Conservation (phyloP, 2,888 invertebrate species). For the Limnephilus marmoratus region DNA sequence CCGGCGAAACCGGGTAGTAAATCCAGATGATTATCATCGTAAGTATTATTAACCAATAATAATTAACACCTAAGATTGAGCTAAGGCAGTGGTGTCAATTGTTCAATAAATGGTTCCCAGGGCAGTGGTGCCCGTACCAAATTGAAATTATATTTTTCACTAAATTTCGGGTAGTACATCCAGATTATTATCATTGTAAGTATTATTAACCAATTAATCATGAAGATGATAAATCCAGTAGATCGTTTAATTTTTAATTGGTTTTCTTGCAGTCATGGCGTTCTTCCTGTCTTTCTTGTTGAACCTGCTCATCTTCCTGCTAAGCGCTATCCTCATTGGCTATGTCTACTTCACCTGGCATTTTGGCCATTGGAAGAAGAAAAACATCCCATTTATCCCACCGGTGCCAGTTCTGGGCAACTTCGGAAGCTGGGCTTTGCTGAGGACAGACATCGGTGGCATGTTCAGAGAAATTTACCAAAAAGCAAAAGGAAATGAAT, state of each 20-base stretch:
- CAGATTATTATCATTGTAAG: no score
- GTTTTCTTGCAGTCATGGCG: constrained; percentile 47
- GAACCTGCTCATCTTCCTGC: background rate
- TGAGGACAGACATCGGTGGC: constrained; percentile 60
- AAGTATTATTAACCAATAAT: background rate
- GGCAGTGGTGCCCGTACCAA: no score
- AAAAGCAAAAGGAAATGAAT: constrained; percentile 53
- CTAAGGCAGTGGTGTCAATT: no score
- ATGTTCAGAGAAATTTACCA: constrained; percentile 65
- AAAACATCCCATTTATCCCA: constrained; percentile 68
- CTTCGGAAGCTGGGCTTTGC: constrained; percentile 65
- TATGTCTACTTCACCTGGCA: constrained; percentile 64
- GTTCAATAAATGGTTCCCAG: no score
- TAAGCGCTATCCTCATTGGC: background rate
- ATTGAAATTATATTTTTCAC: no score
- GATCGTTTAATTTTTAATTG: background rate
- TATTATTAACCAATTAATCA: background rate
- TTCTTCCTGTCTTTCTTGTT: background rate
- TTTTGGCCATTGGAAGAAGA: constrained; percentile 69
- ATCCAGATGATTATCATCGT: no score
- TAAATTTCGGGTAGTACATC: no score
- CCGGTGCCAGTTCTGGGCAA: constrained; percentile 70
- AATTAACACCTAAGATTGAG: no score
- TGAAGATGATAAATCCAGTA: background rate
- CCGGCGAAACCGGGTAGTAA: no score